Evolutionary conservation across 2,797 vertebrate genomes (phyloP).

Genomic region (Arnoldichthys spilopterus): DNA sequence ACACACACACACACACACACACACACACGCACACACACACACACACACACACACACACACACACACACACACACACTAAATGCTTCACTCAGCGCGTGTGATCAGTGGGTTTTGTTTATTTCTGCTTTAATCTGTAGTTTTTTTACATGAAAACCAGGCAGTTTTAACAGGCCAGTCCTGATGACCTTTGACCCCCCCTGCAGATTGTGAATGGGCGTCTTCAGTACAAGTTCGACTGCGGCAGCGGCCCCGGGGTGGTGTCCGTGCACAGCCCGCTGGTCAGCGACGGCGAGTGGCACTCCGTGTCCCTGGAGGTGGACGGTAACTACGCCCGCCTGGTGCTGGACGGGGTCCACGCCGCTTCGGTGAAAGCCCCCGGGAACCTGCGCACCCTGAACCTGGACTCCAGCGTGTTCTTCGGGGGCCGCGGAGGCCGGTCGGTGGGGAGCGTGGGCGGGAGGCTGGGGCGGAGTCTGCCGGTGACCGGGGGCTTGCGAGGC

Average conservation of each 20-base stretch:
- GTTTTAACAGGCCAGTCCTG: no score
- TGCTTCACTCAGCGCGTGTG: no score
- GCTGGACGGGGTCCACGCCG: constrained; percentile 91
- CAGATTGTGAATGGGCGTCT: constrained; percentile 94
- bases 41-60: no score
- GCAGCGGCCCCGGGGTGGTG: constrained; percentile 93
- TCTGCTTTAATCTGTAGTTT: no score
- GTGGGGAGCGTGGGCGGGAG: constrained; percentile 53
- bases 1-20: no score
- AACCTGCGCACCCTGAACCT: constrained; percentile 94
- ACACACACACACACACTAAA: no score
- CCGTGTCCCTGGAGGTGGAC: constrained; percentile 90
- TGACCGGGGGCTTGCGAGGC: constrained; percentile 89
- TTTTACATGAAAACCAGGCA: no score
- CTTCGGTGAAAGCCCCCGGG: constrained; percentile 92
- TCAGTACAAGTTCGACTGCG: constrained; percentile 98
- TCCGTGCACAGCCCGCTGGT: constrained; percentile 95
- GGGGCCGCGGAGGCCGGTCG: constrained; percentile 84
- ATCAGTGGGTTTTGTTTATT: no score
- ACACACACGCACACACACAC: no score
- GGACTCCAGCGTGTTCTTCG: constrained; percentile 91
- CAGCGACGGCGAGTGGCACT: constrained; percentile 96
- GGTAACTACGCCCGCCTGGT: constrained; percentile 94
- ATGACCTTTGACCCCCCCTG: no score
- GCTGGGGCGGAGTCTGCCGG: constrained; percentile 69